A percentile compares a stretch with the other conserved stretches of the same genome.
phyloP scores from a whole-genome alignment of 2,113 vertebrate genomes.

The Ictidomys tridecemlineatus region DNA sequence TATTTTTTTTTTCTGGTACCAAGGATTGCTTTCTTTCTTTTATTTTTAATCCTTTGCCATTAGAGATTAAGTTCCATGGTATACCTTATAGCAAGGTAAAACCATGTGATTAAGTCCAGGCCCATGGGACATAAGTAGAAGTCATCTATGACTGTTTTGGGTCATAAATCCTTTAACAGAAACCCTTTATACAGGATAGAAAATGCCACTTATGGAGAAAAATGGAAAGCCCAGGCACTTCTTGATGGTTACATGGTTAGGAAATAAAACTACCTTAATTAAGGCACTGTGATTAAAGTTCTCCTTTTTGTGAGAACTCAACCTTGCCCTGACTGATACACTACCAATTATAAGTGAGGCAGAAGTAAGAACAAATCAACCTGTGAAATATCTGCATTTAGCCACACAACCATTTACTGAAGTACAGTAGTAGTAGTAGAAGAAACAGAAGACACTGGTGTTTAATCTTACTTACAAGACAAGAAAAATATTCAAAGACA shows the following conservation, averaged over 20 bases:
- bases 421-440: neutral
- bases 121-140: neutral
- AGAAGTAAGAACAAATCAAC: neutral
- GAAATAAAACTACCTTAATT: neutral
- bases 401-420: neutral
- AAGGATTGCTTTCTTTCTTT: neutral
- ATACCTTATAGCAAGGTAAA: neutral
- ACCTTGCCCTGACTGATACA: neutral
- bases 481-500: neutral
- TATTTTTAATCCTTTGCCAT: neutral
- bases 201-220: neutral
- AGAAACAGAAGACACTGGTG: neutral
- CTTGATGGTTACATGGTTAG: neutral
- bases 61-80: neutral
- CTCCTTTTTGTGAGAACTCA: neutral
- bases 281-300: neutral
- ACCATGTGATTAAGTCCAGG: neutral
- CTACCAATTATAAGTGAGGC: neutral
- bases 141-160: neutral
- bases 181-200: neutral
- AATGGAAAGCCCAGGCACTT: neutral
- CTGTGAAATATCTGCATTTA: neutral
- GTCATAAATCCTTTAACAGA: neutral
- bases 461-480: neutral
- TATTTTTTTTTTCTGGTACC: neutral